phyloP scores from a whole-genome alignment of 2,113 vertebrate species.

The Onychostoma macrolepis region DNA sequence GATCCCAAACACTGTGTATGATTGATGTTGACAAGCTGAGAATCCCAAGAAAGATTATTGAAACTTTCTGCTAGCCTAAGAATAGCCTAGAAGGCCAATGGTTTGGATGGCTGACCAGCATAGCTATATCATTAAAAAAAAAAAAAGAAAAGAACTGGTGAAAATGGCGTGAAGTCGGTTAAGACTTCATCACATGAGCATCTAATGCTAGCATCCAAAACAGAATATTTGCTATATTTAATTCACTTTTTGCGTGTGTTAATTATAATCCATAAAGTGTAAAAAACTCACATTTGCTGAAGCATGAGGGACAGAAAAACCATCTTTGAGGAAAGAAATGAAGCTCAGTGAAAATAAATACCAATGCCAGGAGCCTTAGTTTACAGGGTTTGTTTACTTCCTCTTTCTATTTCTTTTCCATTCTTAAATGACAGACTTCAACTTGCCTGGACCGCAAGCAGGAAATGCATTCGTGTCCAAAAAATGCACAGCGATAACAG shows the following conservation, averaged over 20 bases:
- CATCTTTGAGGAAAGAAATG: not conserved
- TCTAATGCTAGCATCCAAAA: not conserved
- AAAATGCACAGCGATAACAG: conserved; percentile 44
- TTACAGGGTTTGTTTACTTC: not conserved
- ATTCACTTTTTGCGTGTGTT: not conserved
- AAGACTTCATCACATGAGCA: not conserved
- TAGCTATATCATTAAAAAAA: not conserved
- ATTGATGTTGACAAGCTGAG: not conserved
- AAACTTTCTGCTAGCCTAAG: not conserved
- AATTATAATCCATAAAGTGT: not conserved
- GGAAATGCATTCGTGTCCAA: conserved; percentile 34
- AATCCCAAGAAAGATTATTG: not conserved
- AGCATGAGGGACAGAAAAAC: not conserved
- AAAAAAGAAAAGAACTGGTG: too few species aligned
- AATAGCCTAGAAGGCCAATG: not conserved
- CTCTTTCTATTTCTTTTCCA: conserved; percentile 17
- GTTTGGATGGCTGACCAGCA: not conserved
- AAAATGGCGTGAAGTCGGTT: not conserved
- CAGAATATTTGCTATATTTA: not conserved
- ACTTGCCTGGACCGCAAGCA: conserved; percentile 23
- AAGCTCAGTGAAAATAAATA: not conserved
- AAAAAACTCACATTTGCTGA: not conserved
- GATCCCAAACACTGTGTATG: not conserved
- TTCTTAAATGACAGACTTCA: conserved; percentile 27
- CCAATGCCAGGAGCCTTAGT: not conserved